These are phyloP conservation scores for Rhopalosiphum padi DNA, from an alignment of 1,140 invertebrate species.

Conservation along the genomic window DNA sequence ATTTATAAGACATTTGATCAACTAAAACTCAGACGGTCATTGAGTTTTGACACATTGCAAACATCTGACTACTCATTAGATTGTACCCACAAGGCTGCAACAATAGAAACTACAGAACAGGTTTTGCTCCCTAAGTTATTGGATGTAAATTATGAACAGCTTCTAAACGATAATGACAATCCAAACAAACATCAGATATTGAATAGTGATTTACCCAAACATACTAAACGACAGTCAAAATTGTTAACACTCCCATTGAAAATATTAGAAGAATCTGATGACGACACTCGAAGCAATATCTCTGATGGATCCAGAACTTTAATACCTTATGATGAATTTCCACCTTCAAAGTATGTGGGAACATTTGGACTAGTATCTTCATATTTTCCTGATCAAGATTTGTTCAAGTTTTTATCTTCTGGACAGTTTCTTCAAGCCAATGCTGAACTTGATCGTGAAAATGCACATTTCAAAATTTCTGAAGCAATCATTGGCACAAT, in stretches of 20 bases:
- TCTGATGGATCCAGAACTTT: slow-evolving; percentile 53
- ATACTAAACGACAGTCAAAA: slow-evolving; percentile 16
- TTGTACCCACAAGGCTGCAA: neutral
- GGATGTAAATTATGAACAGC: slow-evolving; percentile 44
- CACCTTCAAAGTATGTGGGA: slow-evolving; percentile 59
- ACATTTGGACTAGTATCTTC: slow-evolving; percentile 70
- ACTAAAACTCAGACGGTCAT: neutral
- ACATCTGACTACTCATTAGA: neutral
- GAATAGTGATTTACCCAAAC: neutral
- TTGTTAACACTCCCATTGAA: slow-evolving; percentile 47
- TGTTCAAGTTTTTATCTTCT: slow-evolving; percentile 77
- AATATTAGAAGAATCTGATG: slow-evolving; percentile 58
- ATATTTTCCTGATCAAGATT: slow-evolving; percentile 76
- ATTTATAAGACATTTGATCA: slow-evolving; percentile 14
- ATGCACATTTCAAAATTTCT: slow-evolving; percentile 85
- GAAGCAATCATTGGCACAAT: slow-evolving; percentile 86
- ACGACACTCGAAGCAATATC: slow-evolving; percentile 44
- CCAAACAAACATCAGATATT: slow-evolving; percentile 10
- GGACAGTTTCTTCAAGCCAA: slow-evolving; percentile 74
- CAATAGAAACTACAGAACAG: neutral
- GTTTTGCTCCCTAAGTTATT: neutral
- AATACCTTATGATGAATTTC: slow-evolving; percentile 25
- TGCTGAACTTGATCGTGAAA: slow-evolving; percentile 83
- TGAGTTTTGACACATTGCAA: neutral
- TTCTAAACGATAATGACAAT: slow-evolving; percentile 1